phyloP scores from a whole-genome alignment of 2,797 vertebrate species.

The Pangasius krempfi region DNA sequence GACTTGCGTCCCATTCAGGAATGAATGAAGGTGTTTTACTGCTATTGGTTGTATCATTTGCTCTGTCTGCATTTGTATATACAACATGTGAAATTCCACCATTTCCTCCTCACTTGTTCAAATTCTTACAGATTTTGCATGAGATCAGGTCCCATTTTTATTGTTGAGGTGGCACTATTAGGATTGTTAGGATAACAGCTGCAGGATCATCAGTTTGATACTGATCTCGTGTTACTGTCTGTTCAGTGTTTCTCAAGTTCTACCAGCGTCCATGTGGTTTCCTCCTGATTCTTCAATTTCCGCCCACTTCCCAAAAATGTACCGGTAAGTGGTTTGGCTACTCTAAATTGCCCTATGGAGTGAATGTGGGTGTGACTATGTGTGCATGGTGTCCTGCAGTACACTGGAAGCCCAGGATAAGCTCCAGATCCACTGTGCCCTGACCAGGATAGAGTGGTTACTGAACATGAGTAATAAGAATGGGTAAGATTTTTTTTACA shows the following conservation, averaged over 20 bases:
- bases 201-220: not conserved
- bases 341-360: not conserved
- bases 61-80: not conserved
- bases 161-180: not conserved
- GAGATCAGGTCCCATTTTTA: not conserved
- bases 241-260: not conserved
- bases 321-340: not conserved
- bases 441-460: not conserved
- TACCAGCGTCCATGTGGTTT: not conserved
- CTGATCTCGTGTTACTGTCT: not conserved
- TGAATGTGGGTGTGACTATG: not conserved
- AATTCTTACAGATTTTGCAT: not conserved
- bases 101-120: not conserved
- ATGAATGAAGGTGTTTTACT: not conserved
- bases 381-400: not conserved
- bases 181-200: not conserved
- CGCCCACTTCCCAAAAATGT: not conserved
- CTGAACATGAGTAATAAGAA: not conserved
- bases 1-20: not conserved
- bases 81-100: not conserved
- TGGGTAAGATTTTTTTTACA: not conserved
- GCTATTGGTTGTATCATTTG: not conserved
- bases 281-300: not conserved
- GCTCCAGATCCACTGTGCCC: not conserved
- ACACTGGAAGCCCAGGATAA: not conserved